Conservation (phyloP, 2,113 vertebrate genomes). For the human (Homo sapiens) region GRCh38 chrY:4652001-4652500, state of each 20-base stretch:
- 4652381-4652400: not conserved
- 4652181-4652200: not conserved
- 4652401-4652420: not conserved
- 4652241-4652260: not conserved
- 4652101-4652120: not conserved
- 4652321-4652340: not conserved
- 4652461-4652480: not conserved
- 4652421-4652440: not conserved
- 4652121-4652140: not conserved
- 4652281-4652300: not conserved
- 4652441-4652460: not conserved
- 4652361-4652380: not conserved
- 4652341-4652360: not conserved
- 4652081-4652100: not conserved
- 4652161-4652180: not conserved
- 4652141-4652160: not conserved
- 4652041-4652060: not conserved
- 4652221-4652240: not conserved
- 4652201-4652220: not conserved
- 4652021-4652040: not conserved
- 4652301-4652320: not conserved
- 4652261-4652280: not conserved
- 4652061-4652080: not conserved
- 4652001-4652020: not conserved
- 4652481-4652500: not conserved